phyloP scores from a whole-genome alignment of 2,113 vertebrate genomes.

The Prionailurus bengalensis region DNA sequence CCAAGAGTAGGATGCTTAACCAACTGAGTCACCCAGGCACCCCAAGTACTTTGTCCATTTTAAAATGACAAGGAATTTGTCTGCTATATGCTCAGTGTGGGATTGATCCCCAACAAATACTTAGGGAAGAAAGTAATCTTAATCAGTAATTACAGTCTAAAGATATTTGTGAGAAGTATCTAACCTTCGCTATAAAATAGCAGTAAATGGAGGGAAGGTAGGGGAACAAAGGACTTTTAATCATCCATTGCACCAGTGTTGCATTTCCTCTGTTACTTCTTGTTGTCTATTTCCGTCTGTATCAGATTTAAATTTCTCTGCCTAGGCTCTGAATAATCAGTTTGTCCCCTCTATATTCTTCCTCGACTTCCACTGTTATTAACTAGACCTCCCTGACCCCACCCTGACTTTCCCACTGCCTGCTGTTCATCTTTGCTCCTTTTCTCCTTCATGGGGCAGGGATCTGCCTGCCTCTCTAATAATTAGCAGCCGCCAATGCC shows the following conservation, averaged over 20 bases:
- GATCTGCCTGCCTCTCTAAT: not conserved
- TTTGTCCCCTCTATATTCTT: not conserved
- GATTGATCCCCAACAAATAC: not conserved
- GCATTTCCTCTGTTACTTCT: not conserved
- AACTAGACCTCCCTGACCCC: not conserved
- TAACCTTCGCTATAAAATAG: not conserved
- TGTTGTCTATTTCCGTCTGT: not conserved
- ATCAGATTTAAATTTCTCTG: not conserved
- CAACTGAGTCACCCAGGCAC: too few relatives aligned
- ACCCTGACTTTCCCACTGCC: not conserved
- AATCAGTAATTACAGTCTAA: not conserved
- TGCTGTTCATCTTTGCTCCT: not conserved
- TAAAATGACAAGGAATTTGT: not conserved
- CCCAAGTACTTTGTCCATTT: not conserved
- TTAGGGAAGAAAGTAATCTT: slow-evolving; percentile 7
- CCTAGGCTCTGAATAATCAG: not conserved
- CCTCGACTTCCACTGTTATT: not conserved
- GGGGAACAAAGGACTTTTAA: not conserved
- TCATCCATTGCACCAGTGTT: not conserved
- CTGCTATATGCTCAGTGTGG: not conserved
- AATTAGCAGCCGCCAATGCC: not conserved
- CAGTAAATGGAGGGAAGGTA: not conserved
- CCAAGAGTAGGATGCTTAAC: too few relatives aligned
- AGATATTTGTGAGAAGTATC: not conserved
- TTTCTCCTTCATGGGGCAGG: not conserved